phyloP scores from a whole-genome alignment of 2,888 invertebrate genomes.

The Ceriagrion tenellum region DNA sequence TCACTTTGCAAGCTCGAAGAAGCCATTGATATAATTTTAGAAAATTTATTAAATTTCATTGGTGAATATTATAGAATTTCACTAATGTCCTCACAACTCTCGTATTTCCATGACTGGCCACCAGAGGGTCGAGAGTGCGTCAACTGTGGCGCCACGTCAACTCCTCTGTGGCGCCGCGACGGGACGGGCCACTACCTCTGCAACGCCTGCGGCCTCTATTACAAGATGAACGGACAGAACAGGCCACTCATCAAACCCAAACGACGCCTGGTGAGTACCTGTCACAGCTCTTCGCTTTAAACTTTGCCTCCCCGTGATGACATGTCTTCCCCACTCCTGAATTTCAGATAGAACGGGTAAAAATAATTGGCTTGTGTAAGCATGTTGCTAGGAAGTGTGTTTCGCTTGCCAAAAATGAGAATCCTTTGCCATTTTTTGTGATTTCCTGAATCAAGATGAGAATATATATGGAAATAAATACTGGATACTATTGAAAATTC shows the following conservation, averaged over 20 bases:
- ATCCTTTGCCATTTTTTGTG: too few relatives aligned
- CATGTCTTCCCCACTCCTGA: not conserved
- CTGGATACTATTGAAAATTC: too few relatives aligned
- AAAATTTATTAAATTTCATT: not conserved
- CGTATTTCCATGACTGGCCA: slow-evolving; percentile 74
- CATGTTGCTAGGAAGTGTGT: not conserved
- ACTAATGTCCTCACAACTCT: slow-evolving; percentile 71
- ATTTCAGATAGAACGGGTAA: too few relatives aligned
- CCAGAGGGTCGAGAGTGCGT: slow-evolving; percentile 98
- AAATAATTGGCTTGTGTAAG: not conserved
- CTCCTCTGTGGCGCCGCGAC: slow-evolving; percentile 97
- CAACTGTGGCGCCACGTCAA: slow-evolving; percentile 99
- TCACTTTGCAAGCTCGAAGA: not conserved
- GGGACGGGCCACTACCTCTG: slow-evolving; percentile 98
- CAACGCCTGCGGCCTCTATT: slow-evolving; percentile 99
- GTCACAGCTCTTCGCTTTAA: slow-evolving; percentile 71
- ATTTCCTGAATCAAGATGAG: too few relatives aligned
- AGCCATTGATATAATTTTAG: not conserved
- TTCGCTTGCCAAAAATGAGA: not conserved
- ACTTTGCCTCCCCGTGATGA: not conserved
- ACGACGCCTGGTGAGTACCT: slow-evolving; percentile 98
- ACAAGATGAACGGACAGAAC: slow-evolving; percentile 99
- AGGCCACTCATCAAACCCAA: slow-evolving; percentile 99
- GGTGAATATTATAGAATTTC: slow-evolving; percentile 57
- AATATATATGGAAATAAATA: too few relatives aligned